A percentile compares a stretch with the other conserved stretches of the same genome.
phyloP scores from a whole-genome alignment of 1,140 invertebrate genomes.

The Meloidogyne exigua region DNA sequence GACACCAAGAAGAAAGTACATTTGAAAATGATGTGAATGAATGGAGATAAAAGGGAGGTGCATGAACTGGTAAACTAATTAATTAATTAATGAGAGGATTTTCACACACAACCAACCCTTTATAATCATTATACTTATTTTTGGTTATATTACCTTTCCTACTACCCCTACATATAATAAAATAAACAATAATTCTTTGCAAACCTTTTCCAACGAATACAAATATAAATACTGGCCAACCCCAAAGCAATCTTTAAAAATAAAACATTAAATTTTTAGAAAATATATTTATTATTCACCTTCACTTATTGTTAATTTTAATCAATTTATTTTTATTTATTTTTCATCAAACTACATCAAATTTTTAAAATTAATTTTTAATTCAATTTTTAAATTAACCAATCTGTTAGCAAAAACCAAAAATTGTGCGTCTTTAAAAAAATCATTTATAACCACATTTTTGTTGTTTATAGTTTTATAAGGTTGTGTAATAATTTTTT shows the following conservation, averaged over 20 bases:
- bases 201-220: conserved; percentile 36
- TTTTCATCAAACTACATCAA: neutral
- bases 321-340: neutral
- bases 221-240: conserved; percentile 41
- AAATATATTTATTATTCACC: neutral
- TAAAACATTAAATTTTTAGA: neutral
- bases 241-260: conserved; percentile 17
- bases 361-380: neutral
- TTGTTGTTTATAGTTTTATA: conserved; percentile 38
- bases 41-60: conserved; percentile 89
- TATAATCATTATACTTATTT: too few species aligned
- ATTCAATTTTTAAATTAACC: conserved; percentile 35
- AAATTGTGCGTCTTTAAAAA: conserved; percentile 61
- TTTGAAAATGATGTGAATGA: conserved; percentile 94
- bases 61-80: conserved; percentile 53
- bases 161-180: too few species aligned
- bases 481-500: conserved; percentile 54
- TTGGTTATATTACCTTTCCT: too few species aligned
- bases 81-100: neutral
- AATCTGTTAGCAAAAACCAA: conserved; percentile 57
- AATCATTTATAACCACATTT: conserved; percentile 29
- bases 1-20: conserved; percentile 97
- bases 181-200: neutral
- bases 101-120: too few species aligned
- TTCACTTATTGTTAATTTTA: neutral